phyloP scores from a whole-genome alignment of 2,113 vertebrate genomes.

The Propithecus coquereli region DNA sequence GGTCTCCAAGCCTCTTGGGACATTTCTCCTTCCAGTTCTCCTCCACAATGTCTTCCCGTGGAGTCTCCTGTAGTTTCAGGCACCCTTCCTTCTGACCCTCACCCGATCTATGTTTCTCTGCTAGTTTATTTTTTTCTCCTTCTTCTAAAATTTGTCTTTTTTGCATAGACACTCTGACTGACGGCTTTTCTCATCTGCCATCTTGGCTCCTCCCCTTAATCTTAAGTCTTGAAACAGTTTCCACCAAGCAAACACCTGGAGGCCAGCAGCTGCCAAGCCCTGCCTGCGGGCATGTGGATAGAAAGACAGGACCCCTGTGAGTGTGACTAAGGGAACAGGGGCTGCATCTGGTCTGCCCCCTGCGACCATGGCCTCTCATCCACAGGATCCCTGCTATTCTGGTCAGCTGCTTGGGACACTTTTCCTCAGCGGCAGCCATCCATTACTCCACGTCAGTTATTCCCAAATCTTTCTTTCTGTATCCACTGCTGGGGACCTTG shows the following conservation, averaged over 20 bases:
- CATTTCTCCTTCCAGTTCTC: too few relatives aligned
- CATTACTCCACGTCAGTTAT: neutral
- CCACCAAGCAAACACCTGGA: slow-evolving; percentile 1
- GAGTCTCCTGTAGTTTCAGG: too few relatives aligned
- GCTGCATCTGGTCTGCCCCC: neutral
- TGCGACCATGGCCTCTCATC: neutral
- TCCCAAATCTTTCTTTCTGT: neutral
- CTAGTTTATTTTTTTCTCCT: too few relatives aligned
- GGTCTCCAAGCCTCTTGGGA: too few relatives aligned
- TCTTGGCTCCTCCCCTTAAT: too few relatives aligned
- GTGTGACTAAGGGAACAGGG: too few relatives aligned
- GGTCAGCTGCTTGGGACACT: neutral
- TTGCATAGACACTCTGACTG: too few relatives aligned
- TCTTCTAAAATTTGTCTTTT: too few relatives aligned
- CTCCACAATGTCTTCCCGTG: too few relatives aligned
- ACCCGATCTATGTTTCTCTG: too few relatives aligned
- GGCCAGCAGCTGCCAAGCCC: neutral
- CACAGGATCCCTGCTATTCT: neutral
- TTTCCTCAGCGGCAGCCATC: neutral
- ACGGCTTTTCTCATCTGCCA: too few relatives aligned
- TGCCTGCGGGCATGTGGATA: neutral
- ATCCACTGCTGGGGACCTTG: accelerated
- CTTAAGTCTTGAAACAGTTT: neutral
- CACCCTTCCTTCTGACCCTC: too few relatives aligned
- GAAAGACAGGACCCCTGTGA: neutral